Base-by-base conservation (phyloP, 2,113 vertebrate genomes). In the Halichoeres trimaculatus region DNA sequence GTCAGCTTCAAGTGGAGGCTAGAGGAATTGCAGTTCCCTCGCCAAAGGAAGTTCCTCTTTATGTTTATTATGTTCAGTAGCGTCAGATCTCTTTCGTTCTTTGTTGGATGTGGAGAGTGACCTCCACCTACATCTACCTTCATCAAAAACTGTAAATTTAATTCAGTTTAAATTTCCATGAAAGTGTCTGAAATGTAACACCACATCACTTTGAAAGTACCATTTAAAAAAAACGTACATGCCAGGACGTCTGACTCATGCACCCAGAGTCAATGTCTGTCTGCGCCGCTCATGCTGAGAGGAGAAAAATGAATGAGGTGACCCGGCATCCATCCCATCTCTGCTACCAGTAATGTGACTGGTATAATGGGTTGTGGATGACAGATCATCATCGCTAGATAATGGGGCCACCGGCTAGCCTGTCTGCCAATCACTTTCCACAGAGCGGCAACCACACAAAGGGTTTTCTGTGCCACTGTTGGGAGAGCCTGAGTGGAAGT, bases 341-440 rank as follows among this genome's bases (percentile, higher is more conserved):
- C 52, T 55, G 51, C 70, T 45, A 73, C 70, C 54, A 58, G 41
- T 57, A 71, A 75, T 66, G 45, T 60, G 57, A 81, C 68, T 72
- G 63, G 38, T 66, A 73, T 80, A 84, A 85, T 87, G 51, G 80
- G 54, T 51, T 76, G 60, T 34, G 53, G 79, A 61, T 83, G 86
- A 88, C 81, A 72, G 67, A 86, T 83, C 74, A 69, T 85, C 86
- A 73, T 47, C 40, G 72, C 66, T 73, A 62, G 55, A 68, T 81
- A 40, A 43, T 24, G 55, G 62, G 75, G 82, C 59, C 82, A 90
- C 77, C 62, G 59, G 70, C 74, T 81, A 71, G 84, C 72, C 65
- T 38, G 58, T 70, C 77, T 88, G 84, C 75, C 82, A 80, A 66
- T 88, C 82, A 80, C 38, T 34, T 40, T 13, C 58, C 41, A 77